These are phyloP conservation scores for Syrista parreyssii DNA, from an alignment of 2,888 invertebrate species.

Conservation along the genomic window DNA sequence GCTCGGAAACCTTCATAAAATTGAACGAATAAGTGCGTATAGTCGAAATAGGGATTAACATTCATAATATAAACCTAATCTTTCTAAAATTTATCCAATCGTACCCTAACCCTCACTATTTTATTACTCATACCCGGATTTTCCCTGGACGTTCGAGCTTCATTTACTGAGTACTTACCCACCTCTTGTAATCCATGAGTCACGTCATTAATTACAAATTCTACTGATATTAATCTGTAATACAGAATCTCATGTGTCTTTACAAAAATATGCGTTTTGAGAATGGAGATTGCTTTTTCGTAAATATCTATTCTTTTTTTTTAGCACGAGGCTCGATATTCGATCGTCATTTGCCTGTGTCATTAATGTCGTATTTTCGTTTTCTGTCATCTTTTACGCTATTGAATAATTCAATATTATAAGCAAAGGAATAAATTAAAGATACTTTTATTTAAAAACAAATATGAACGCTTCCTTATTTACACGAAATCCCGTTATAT, in stretches of 20 bases:
- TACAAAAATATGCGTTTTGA: not conserved
- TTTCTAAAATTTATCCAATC: not conserved
- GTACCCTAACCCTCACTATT: not conserved
- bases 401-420: not conserved
- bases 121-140: not conserved
- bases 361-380: not conserved
- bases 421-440: not conserved
- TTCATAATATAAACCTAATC: not conserved
- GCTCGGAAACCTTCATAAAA: not conserved
- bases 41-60: not conserved
- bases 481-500: not conserved
- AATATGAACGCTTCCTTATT: not conserved
- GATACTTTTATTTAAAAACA: slow-evolving; percentile 1
- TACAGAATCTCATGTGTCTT: not conserved
- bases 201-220: not conserved
- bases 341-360: not conserved
- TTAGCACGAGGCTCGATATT: not conserved
- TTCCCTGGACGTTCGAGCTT: not conserved
- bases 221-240: not conserved
- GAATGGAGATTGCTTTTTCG: not conserved
- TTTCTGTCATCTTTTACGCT: not conserved
- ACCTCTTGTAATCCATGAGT: slow-evolving; percentile 22
- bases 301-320: not conserved
- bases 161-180: slow-evolving; percentile 16
- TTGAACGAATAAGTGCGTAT: not conserved